Conservation (phyloP, 2,888 invertebrate species). For the Orgyia antiqua region DNA sequence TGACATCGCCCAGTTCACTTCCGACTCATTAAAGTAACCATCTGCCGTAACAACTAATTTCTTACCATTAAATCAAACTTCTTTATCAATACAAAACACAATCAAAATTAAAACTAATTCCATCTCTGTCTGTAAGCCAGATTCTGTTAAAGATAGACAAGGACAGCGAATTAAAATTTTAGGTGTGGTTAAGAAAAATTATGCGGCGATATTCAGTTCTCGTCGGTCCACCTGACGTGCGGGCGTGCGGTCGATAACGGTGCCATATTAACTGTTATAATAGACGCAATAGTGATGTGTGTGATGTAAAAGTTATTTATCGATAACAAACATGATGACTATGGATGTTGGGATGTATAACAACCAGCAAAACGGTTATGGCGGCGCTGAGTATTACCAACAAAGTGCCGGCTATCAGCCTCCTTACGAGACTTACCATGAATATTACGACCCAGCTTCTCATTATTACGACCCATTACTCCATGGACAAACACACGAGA, state of each 20-base stretch:
- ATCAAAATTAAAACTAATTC: conserved; percentile 39
- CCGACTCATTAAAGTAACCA: conserved; percentile 36
- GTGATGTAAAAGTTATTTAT: conserved; percentile 55
- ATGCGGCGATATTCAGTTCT: conserved; percentile 53
- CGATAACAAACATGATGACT: conserved; percentile 83
- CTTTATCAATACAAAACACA: conserved; percentile 50
- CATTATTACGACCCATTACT: conserved; percentile 74
- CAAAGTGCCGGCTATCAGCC: conserved; percentile 66
- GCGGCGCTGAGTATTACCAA: conserved; percentile 72
- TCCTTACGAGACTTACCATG: conserved; percentile 65
- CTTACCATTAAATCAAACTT: conserved; percentile 46
- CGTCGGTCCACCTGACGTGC: conserved; percentile 60
- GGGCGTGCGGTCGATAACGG: conserved; percentile 55
- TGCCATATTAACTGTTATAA: conserved; percentile 39
- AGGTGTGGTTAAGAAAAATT: conserved; percentile 61
- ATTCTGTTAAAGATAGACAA: conserved; percentile 33
- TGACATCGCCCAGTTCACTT: conserved; percentile 45
- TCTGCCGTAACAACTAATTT: conserved; percentile 32
- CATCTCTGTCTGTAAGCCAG: conserved; percentile 44
- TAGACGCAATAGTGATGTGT: conserved; percentile 61
- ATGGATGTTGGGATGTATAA: conserved; percentile 91
- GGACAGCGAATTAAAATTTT: conserved; percentile 49
- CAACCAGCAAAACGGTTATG: conserved; percentile 79
- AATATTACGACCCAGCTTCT: conserved; percentile 66
- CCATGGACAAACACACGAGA: conserved; percentile 61